Percentiles rank a stretch among this genome's conserved stretches.
Evolutionary conservation across 2,797 vertebrate genomes (phyloP).

Genomic region (Coendou prehensilis): DNA sequence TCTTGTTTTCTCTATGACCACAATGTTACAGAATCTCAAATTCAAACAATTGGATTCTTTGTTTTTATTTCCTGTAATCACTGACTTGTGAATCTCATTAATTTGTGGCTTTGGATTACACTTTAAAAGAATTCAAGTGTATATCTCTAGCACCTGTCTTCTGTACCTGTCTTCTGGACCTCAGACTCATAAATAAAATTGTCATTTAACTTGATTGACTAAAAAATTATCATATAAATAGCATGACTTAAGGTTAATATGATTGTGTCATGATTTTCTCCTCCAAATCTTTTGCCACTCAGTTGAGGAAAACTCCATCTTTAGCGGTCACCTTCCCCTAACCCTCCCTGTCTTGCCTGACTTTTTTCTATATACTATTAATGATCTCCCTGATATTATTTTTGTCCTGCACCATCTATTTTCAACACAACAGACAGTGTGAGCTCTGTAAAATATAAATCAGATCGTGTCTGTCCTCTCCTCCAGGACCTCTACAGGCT

Average conservation of each 20-base stretch:
- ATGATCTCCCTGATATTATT: not conserved
- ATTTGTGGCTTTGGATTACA: not conserved
- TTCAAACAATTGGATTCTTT: not conserved
- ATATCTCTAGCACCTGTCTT: not conserved
- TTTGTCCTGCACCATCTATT: not conserved
- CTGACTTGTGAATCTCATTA: not conserved
- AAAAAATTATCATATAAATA: not conserved
- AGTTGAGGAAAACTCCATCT: not conserved
- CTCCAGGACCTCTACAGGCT: not conserved
- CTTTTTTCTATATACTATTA: not conserved
- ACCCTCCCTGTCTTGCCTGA: not conserved
- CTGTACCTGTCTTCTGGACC: not conserved
- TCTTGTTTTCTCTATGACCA: not conserved
- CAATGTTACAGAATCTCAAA: not conserved
- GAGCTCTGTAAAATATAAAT: not conserved
- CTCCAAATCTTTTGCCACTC: not conserved
- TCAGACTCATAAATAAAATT: not conserved
- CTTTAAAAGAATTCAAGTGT: not conserved
- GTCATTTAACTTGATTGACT: not conserved
- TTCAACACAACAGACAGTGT: not conserved
- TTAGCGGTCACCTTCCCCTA: not conserved
- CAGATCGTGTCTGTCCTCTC: not conserved
- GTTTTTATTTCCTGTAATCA: not conserved
- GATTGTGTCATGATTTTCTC: not conserved
- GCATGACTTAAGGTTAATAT: not conserved